Base-by-base conservation (phyloP, 2,797 vertebrate species). In the Lithobates pipiens region DNA sequence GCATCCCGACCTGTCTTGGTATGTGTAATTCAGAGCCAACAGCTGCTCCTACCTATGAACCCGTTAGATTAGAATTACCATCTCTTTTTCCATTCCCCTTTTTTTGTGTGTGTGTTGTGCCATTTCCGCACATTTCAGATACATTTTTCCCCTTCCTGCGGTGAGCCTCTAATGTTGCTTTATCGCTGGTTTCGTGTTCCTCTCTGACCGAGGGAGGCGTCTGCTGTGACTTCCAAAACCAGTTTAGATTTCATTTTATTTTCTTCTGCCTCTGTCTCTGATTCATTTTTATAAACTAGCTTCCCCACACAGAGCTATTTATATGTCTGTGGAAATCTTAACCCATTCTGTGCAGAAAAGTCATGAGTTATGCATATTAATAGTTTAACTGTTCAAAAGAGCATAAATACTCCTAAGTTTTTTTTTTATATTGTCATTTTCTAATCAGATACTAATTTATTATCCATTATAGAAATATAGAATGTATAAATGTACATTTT, bases 261-360 rank as follows among this genome's bases (percentile, higher is more conserved):
- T 78, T 86, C 80, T 86, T 75, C 80, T 86, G 86, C 86, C 76
- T 83, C 54, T 77, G 29, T 61, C 79, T 82, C 85, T 86, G 85
- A 86, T 86, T 86, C 81, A 87, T 87, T 87, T 87, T 87, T 87
- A 80, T 87, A 83, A 87, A 87, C 86, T 80, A 83, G 74, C 86
- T 80, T 87, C 81, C 76, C 86, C 81, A 84, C 81, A 87, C 65
- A 76, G 15, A 75, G 81, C 81, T 87, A 87, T 87, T 87, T 83
- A 76, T 76, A 71, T 74, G 63, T 75, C 71, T 79, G 63, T 42
- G 70, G 63, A 80, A 68, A 86, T 25, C 13, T 82, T 86, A 86
- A 86, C 84, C 71, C 73, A 4, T 81, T 81, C 72, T 61, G 32
- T 74, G 16, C 18, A 36, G 10, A 72, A 32, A 63, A 72, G 57